phyloP scores from a whole-genome alignment of 2,113 vertebrate genomes.

The Mesoclemmys tuberculata region DNA sequence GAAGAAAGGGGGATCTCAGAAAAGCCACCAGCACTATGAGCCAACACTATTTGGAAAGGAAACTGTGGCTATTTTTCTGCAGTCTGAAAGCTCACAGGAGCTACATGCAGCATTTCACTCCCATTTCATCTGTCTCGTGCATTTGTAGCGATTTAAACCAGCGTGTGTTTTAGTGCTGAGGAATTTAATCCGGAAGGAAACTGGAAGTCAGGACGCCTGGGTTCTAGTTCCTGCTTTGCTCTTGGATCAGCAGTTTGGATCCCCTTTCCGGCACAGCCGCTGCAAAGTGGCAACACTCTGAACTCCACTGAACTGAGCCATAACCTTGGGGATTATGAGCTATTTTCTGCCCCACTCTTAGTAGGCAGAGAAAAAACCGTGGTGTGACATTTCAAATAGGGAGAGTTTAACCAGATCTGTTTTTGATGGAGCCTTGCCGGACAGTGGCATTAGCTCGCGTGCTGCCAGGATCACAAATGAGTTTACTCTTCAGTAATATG shows the following conservation, averaged over 20 bases:
- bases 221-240: rapidly evolving
- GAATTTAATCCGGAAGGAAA: background rate
- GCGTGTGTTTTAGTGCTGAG: rapidly evolving
- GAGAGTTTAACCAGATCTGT: background rate
- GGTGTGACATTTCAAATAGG: background rate
- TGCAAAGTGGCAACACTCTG: background rate
- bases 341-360: background rate
- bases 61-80: background rate
- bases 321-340: background rate
- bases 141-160: background rate
- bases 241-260: background rate
- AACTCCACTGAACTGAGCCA: background rate
- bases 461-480: background rate
- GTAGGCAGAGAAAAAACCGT: background rate
- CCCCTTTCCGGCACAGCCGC: background rate
- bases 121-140: background rate
- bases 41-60: background rate
- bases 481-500: background rate
- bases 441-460: background rate
- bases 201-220: background rate
- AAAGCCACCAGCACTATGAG: background rate
- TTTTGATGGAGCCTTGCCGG: background rate
- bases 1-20: background rate
- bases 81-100: background rate
- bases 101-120: background rate